Evolutionary conservation across 2,888 invertebrate species (phyloP), one percentile per base, ranked within the genome.

Genomic region (Chironomus tentans): DNA sequence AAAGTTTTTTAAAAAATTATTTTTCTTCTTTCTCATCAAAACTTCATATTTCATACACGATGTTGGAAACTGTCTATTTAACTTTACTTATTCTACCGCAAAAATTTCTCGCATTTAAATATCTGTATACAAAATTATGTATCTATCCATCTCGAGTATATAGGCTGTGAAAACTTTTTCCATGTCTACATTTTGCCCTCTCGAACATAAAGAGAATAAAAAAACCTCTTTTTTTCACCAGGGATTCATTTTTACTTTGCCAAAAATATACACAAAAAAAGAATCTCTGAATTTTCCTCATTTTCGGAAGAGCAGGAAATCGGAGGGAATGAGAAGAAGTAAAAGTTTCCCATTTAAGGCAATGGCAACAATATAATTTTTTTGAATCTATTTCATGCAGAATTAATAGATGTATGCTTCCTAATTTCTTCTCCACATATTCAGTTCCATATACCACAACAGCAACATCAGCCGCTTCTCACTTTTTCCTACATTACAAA

Each of bases 321-420:
- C 38, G 10, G 10, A 28, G 50, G 15, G 50, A 56, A 15, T 56
- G 56, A 10, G 38, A n/a, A 13, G 46, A 62, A 62, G 21, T 73
- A 73, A 65, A 65, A 50, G 24, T 71, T 71, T 56, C 24, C 12
- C 65, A 65, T 47, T 47, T 47, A 13, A 10, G 73, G 24, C 18
- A 15, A 48, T n/a, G 73, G 24, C 18, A 15, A 48, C 22, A 68
- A 68, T 22, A 74, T 74, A 74, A 74, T 68, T 10, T 38, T 38
- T 74, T 74, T 74, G 74, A 74, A 22, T 74, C 74, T 62, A 74
- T 74, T 74, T 74, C 74, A 74, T 68, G 74, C 74, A 74, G 74
- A 74, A 74, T 74, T 74, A 74, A 74, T 73, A 74, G 74, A 74
- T 68, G 68, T 68, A 24, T 21, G 74, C 68, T 74, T 61, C 68